Base-by-base conservation (phyloP, 2,113 vertebrate species). In the Arothron firmamentum region DNA sequence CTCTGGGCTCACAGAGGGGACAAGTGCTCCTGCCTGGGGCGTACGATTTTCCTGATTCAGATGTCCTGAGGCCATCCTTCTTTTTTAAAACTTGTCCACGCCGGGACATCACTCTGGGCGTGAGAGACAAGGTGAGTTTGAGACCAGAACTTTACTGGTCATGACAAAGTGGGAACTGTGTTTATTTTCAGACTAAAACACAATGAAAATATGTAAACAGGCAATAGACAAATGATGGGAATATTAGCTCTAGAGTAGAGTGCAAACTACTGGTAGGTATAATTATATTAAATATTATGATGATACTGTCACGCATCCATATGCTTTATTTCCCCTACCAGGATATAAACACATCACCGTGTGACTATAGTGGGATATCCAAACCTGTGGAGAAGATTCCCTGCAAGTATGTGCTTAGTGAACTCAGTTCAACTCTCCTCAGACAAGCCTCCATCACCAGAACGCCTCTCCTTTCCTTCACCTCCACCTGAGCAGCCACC, bases 381-480 rank as follows among this genome's bases (percentile, higher is more conserved):
- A 74, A 79, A 63, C 87, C 80, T 13, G 85, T 91, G 80, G 73
- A 87, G 67, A 88, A 83, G 80, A 78, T 82, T 23, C 78, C 90
- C 67, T 90, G 86, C 86, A 94, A 89, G 92, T 95, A 91, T 91
- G 89, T 74, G 62, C 71, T 48, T 46, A 10, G 75, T 67, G 70
- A n/a, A n/a, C 69, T 61, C 55, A 59, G 55, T 75, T 65, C 49
- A 67, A 55, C 70, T 56, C 56, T 70, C 75, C 55, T 60, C 68
- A 77, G 75, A 55, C 57, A 67, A 3, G 6, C 34, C 43, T 82
- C 65, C 13, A 84, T 82, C 50, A 25, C 16, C 1, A 20, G 62
- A 62, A 68, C 56, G 45, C 49, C 62, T 67, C 62, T 56, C 59
- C 65, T 52, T 31, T 34, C 46, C 52, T 53, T 51, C 42, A 59